phyloP scores from a whole-genome alignment of 2,797 vertebrate species.

The Epinephelus awoara region DNA sequence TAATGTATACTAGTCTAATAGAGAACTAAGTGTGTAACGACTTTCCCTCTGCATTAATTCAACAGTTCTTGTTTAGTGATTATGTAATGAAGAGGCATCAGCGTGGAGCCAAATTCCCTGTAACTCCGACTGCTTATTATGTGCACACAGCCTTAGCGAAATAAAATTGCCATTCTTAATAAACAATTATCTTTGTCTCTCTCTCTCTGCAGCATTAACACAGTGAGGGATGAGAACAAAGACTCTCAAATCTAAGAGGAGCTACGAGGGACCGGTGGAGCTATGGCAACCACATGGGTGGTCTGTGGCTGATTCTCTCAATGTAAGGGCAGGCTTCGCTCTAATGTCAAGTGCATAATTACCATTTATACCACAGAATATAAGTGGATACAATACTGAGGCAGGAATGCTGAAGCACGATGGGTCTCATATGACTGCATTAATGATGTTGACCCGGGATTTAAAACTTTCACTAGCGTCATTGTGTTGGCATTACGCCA shows the following conservation, averaged over 20 bases:
- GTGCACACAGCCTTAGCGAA: too few relatives aligned
- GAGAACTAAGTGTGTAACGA: background rate
- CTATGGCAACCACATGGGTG: constrained; percentile 43
- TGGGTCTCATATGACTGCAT: constrained; percentile 1
- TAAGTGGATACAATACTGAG: constrained; percentile 1
- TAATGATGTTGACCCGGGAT: constrained; percentile 1
- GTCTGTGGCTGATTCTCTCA: constrained; percentile 34
- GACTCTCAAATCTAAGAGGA: constrained; percentile 5
- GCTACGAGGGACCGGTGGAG: background rate
- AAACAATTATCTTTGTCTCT: background rate
- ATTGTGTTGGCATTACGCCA: too few relatives aligned
- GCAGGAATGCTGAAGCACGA: constrained; percentile 3
- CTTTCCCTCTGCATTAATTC: background rate
- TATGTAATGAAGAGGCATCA: background rate
- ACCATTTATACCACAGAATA: constrained; percentile 9
- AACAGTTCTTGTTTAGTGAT: background rate
- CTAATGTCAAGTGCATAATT: constrained; percentile 44
- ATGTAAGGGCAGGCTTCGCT: constrained; percentile 15
- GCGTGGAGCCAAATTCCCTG: too few relatives aligned
- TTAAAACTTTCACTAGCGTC: background rate
- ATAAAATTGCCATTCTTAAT: too few relatives aligned
- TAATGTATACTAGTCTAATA: background rate
- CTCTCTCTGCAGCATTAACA: background rate
- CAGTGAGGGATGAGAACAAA: constrained; percentile 8
- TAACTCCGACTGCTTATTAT: too few relatives aligned